Base-by-base conservation (phyloP, 1,140 invertebrate genomes). In the Drosophila takahashii region DNA sequence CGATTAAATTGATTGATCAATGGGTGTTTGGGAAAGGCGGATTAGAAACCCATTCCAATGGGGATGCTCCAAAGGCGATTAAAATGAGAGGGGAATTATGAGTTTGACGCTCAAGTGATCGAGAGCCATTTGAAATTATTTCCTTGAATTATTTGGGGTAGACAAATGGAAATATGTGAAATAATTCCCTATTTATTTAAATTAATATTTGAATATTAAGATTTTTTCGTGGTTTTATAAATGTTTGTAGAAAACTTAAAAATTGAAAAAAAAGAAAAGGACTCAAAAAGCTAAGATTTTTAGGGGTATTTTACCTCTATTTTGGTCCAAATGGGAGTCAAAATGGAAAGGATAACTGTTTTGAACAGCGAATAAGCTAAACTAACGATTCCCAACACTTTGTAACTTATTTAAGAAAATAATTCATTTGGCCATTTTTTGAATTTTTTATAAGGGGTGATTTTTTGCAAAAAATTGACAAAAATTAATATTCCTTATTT, bases 1-100 rank as follows among this genome's bases (percentile, higher is more conserved):
- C 66, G 65, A 67, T 70, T 39, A 48, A 56, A 47, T 39, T 57
- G 66, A 70, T 70, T 69, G 66, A 70, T 70, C 66, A 70, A 57
- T 57, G 34, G 51, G 8, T 27, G 22, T 56, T 36, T 34, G 27
- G 6, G 11, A 27, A 36, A 42, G 27, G n/a, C 10, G 62, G 57
- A 45, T 61, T 41, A 27, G 27, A 48, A 11, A 6, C 26, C 8
- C 27, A 50, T 16, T 15, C 4, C 27, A 9, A n/a, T 9, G 2
- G 2, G 10, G 6, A 16, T 10, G 0, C 8, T 9, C 6, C 22
- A 47, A n/a, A 42, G 22, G 26, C 13, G 26, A 47, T 45, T 45
- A 44, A 44, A 13, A 36, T 13, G 11, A 13, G 11, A 4, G 10
- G 37, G 13, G n/a, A n/a, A n/a, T 15, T 2, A n/a, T 6, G 7